Conservation (phyloP, 2,113 vertebrate genomes). For the Pachycephala philippinensis region DNA sequence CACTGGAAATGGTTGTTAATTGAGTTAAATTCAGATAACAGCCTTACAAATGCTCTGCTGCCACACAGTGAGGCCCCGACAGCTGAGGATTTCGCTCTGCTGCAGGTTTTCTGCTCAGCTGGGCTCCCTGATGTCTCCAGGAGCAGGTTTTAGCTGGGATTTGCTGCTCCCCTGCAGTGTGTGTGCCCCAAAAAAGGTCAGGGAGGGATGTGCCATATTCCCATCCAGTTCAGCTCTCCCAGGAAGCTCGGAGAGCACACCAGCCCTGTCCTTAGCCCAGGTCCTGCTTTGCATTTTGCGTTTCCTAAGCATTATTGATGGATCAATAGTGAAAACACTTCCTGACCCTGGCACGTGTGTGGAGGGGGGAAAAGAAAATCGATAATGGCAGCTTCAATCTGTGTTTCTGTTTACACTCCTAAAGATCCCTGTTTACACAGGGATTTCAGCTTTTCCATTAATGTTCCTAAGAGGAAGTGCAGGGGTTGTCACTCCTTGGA, state of each 20-base stretch:
- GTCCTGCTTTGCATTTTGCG: neutral
- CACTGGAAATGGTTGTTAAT: constrained; percentile 13
- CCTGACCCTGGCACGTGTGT: neutral
- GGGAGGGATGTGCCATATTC: neutral
- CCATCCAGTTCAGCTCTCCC: fast-evolving
- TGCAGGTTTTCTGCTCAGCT: neutral
- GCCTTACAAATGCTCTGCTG: neutral
- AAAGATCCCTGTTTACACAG: neutral
- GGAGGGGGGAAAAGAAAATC: neutral
- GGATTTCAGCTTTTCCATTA: neutral
- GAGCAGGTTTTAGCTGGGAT: neutral
- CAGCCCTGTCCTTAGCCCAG: neutral
- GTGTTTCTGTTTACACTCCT: neutral
- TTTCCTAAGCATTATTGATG: constrained; percentile 17
- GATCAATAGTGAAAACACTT: neutral
- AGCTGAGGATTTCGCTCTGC: neutral
- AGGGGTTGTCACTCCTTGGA: neutral
- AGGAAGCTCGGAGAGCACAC: neutral
- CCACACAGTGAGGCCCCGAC: neutral
- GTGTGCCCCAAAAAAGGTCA: neutral
- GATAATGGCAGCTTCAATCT: neutral
- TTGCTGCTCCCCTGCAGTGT: neutral
- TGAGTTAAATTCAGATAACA: constrained; percentile 34
- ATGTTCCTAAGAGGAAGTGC: neutral
- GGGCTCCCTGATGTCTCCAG: neutral